Evolutionary conservation across 2,113 vertebrate genomes (phyloP).

Genomic region (Megaceryle maxima): DNA sequence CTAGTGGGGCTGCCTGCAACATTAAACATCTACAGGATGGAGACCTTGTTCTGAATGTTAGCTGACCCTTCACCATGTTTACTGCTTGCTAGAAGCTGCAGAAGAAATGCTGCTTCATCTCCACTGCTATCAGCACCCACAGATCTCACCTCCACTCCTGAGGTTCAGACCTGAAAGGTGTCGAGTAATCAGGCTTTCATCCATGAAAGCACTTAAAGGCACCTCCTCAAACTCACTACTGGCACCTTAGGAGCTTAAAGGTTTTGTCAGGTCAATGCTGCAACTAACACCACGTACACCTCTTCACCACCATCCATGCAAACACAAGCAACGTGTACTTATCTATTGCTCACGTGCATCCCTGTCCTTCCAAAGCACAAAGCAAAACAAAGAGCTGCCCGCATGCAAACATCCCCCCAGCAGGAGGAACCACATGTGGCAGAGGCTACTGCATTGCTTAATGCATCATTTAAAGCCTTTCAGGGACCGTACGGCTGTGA

Average conservation of each 20-base stretch:
- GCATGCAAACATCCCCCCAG: not conserved
- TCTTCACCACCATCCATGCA: not conserved
- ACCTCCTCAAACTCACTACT: not conserved
- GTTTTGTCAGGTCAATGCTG: not conserved
- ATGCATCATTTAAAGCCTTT: constrained; percentile 58
- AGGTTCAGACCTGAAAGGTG: not conserved
- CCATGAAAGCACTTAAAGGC: rapidly evolving
- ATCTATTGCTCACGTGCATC: not conserved
- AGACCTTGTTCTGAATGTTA: not conserved
- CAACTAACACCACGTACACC: not conserved
- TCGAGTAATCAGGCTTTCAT: not conserved
- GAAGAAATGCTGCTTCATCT: not conserved
- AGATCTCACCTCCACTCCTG: not conserved
- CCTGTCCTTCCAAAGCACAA: not conserved
- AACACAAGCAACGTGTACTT: rapidly evolving
- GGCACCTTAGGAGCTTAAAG: rapidly evolving
- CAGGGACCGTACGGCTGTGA: not conserved
- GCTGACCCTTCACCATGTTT: rapidly evolving
- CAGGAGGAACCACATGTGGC: constrained; percentile 25
- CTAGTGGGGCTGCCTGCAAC: not conserved
- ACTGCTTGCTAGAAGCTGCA: not conserved
- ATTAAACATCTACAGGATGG: not conserved
- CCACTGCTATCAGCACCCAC: not conserved
- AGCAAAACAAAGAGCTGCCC: not conserved
- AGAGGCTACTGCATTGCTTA: constrained; percentile 46